These are phyloP conservation scores for Ethmia dodecea DNA, from an alignment of 2,888 invertebrate genomes.

Conservation along the genomic window DNA sequence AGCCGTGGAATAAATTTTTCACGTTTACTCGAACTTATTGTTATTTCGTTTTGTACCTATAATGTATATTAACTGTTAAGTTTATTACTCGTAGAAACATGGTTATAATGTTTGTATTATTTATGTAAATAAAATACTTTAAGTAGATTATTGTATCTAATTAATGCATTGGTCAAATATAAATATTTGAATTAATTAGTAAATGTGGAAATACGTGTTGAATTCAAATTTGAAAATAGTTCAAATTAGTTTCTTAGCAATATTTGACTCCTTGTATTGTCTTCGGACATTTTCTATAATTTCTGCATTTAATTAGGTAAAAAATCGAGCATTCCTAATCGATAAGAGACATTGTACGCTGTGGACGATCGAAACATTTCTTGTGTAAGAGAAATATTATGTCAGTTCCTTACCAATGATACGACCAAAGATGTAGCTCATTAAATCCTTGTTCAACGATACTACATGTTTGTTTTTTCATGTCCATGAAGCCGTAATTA, in stretches of 20 bases:
- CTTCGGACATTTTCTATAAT: constrained; percentile 24
- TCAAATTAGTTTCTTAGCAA: constrained; percentile 58
- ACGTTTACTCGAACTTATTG: constrained; percentile 31
- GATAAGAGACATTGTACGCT: constrained; percentile 30
- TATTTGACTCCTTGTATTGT: constrained; percentile 34
- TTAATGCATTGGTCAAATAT: constrained; percentile 6
- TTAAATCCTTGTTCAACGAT: constrained; percentile 68
- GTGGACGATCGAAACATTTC: constrained; percentile 27
- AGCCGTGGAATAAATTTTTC: constrained; percentile 26
- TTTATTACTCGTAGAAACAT: constrained; percentile 50
- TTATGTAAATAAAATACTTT: constrained; percentile 62
- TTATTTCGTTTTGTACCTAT: constrained; percentile 63
- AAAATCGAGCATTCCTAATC: constrained; percentile 50
- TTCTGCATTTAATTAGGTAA: constrained; percentile 53
- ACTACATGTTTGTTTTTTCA: constrained; percentile 32
- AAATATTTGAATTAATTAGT: constrained; percentile 35
- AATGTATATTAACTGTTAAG: constrained; percentile 68
- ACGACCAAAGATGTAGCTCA: constrained; percentile 81
- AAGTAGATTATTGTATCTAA: constrained; percentile 55
- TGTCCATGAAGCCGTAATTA: too few relatives aligned
- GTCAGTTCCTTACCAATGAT: constrained; percentile 79
- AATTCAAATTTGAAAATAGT: constrained; percentile 45
- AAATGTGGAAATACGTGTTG: constrained; percentile 46
- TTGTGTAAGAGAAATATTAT: constrained; percentile 40
- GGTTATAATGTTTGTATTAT: constrained; percentile 72